A percentile compares a stretch with the other conserved stretches of the same genome.
These are phyloP conservation scores for Drosophila ambigua DNA, from an alignment of 1,140 invertebrate species.

Conservation along the genomic window DNA sequence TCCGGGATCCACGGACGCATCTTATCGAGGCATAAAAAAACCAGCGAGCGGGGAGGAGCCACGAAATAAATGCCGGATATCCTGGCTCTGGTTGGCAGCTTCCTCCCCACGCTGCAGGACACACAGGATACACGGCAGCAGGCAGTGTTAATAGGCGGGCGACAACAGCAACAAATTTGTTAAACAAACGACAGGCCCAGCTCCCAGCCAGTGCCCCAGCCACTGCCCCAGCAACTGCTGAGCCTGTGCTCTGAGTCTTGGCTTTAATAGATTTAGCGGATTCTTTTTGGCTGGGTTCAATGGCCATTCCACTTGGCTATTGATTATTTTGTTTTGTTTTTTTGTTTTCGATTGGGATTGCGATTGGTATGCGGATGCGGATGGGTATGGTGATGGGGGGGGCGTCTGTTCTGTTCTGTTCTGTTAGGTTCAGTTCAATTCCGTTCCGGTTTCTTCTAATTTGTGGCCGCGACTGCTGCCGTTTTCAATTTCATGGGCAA, in stretches of 20 bases:
- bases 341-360: slow-evolving; percentile 7
- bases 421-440: slow-evolving; percentile 37
- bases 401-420: not conserved
- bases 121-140: slow-evolving; percentile 10
- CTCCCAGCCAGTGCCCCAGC: not conserved
- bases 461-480: slow-evolving; percentile 47
- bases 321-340: slow-evolving; percentile 27
- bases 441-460: slow-evolving; percentile 57
- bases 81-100: slow-evolving; percentile 43
- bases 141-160: slow-evolving; percentile 54
- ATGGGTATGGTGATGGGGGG: too few relatives aligned
- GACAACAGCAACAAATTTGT: slow-evolving; percentile 55
- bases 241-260: slow-evolving; percentile 16
- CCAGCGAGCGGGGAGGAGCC: slow-evolving; percentile 18
- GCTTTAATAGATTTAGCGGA: slow-evolving; percentile 63
- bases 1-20: slow-evolving; percentile 28
- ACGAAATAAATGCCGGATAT: slow-evolving; percentile 76
- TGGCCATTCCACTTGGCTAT: slow-evolving; percentile 34
- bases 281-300: slow-evolving; percentile 35
- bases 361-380: too few relatives aligned
- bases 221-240: slow-evolving; percentile 5
- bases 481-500: slow-evolving; percentile 72
- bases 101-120: slow-evolving; percentile 24
- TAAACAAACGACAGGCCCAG: slow-evolving; percentile 37
- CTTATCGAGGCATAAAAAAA: slow-evolving; percentile 58